These are phyloP conservation scores for Tyrophagus putrescentiae DNA, from an alignment of 1,140 invertebrate genomes.

Conservation along the genomic window DNA sequence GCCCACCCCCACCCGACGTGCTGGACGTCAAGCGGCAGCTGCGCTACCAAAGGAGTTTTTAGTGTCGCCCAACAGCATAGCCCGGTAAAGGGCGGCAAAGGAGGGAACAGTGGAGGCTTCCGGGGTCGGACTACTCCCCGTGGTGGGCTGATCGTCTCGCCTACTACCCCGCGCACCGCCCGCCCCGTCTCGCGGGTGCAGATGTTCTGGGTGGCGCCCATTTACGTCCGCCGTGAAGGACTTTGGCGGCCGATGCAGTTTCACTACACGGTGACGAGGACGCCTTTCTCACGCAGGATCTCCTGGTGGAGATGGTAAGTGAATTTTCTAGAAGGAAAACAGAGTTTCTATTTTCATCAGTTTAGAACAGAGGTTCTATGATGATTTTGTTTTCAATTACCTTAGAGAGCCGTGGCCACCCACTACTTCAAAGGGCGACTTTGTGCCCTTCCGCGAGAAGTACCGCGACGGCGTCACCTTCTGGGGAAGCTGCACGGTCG, in stretches of 20 bases:
- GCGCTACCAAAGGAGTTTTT: slow-evolving; percentile 88
- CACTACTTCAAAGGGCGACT: slow-evolving; percentile 65
- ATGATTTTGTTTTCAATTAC: not conserved
- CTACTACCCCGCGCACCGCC: slow-evolving; percentile 49
- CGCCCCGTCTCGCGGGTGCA: slow-evolving; percentile 40
- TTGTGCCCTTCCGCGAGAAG: slow-evolving; percentile 56
- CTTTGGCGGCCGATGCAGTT: slow-evolving; percentile 78
- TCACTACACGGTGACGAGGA: slow-evolving; percentile 69
- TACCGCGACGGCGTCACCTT: slow-evolving; percentile 31
- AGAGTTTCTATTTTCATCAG: slow-evolving; percentile 25
- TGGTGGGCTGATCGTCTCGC: slow-evolving; percentile 82
- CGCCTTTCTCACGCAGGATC: slow-evolving; percentile 58
- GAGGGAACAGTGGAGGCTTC: slow-evolving; percentile 70
- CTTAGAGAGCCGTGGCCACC: slow-evolving; percentile 54
- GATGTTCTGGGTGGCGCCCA: slow-evolving; percentile 85
- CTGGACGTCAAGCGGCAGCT: slow-evolving; percentile 79
- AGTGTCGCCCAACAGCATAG: too few relatives aligned
- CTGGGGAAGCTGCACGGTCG: slow-evolving; percentile 33
- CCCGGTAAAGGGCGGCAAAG: slow-evolving; percentile 44
- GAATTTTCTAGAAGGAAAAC: slow-evolving; percentile 15
- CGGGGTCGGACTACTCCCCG: slow-evolving; percentile 81
- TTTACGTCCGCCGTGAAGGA: slow-evolving; percentile 73
- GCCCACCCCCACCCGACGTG: slow-evolving; percentile 68
- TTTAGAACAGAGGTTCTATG: not conserved
- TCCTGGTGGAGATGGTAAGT: slow-evolving; percentile 56